Base-by-base conservation (phyloP, 1,140 invertebrate species). In the Sinonovacula constricta region DNA sequence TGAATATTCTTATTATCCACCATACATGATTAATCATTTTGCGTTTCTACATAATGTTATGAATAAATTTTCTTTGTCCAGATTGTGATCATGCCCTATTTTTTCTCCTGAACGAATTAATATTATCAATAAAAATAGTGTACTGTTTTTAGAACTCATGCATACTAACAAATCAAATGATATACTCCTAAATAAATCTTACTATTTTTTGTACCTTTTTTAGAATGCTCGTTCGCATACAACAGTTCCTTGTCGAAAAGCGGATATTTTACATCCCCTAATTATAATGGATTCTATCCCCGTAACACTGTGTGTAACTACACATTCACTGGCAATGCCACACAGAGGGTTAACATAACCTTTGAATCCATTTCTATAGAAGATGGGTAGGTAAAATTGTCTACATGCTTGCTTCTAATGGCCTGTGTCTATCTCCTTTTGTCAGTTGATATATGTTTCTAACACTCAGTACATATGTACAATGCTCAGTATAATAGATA, bases 301-400 rank as follows among this genome's bases (percentile, higher is more conserved):
- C 92, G 96, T 77, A 95, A 97, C 88, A 96, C 97, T 0, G 96
- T 97, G 88, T 98, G 97, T 88, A 95, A 98, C 92, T 99, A 98
- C 90, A 96, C 97, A 89, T 98, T 99, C 91, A 94, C 97, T 87
- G 97, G 96, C 15, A 93, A 93, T 26, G 92, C 92, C n/a, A 31
- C 51, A 30, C 94, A 94, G 67, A 96, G 94, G 82, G 94, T 98
- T 56, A 94, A 95, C 82, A 93, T 98, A 60, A 94, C 95, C 83
- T 98, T 98, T 87, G 94, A 45, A 7, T 10, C 39, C 39, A 45
- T 45, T 10, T 7, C 7, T 45, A 45, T n/a, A n/a, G n/a, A n/a
- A n/a, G n/a, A n/a, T n/a, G n/a, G n/a, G n/a, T n/a, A n/a, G n/a
- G n/a, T n/a, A n/a, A n/a, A n/a, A n/a, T n/a, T n/a, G n/a, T n/a